Conservation (phyloP, 1,140 invertebrate species). For the Euglossa dilemma region DNA sequence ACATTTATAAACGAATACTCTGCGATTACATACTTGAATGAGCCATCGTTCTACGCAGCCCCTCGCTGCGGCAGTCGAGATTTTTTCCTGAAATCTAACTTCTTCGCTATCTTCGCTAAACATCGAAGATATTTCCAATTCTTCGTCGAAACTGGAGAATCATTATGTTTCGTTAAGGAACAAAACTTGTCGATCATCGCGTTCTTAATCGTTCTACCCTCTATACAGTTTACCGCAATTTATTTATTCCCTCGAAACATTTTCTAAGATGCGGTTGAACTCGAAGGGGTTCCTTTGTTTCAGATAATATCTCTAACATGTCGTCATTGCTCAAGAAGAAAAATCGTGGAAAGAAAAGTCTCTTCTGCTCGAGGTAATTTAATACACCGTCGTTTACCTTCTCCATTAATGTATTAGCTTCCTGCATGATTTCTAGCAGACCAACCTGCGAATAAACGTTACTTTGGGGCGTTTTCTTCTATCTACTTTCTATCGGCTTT, state of each 20-base stretch:
- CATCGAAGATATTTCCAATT: constrained; percentile 93
- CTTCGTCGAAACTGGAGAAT: constrained; percentile 85
- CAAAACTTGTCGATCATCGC: background rate
- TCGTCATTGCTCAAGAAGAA: constrained; percentile 98
- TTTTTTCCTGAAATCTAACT: constrained; percentile 86
- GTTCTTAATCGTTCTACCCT: background rate
- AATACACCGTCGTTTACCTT: constrained; percentile 93
- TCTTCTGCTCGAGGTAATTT: constrained; percentile 95
- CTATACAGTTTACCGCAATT: constrained; percentile 78
- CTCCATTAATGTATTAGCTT: constrained; percentile 89
- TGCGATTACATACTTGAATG: constrained; percentile 82
- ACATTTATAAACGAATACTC: background rate
- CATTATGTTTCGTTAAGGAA: background rate
- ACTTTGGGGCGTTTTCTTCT: too few species aligned
- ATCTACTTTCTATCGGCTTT: too few species aligned
- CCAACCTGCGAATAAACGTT: constrained; percentile 78
- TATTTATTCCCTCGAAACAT: constrained; percentile 89
- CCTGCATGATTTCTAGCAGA: constrained; percentile 89
- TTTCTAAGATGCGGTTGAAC: constrained; percentile 96
- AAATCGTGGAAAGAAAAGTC: constrained; percentile 95
- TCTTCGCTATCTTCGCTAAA: constrained; percentile 92
- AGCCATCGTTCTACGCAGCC: constrained; percentile 98
- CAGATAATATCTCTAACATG: constrained; percentile 96
- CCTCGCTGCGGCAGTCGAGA: constrained; percentile 90
- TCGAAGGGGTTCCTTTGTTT: constrained; percentile 93